Conservation (phyloP, 1,140 invertebrate genomes). For the Hesperophylax magnus region DNA sequence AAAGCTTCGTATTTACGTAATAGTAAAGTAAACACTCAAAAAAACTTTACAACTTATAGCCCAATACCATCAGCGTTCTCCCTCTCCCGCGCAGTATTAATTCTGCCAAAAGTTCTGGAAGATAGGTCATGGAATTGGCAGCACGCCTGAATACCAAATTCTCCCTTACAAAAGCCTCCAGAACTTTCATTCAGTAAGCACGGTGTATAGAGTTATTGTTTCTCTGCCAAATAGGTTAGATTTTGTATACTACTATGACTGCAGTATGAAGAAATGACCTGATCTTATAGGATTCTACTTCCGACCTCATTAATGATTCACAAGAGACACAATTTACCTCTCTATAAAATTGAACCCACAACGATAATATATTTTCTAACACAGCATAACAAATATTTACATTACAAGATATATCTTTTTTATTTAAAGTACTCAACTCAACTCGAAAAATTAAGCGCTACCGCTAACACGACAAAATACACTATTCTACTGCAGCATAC, state of each 20-base stretch:
- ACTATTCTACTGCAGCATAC: too few species aligned
- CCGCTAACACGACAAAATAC: too few species aligned
- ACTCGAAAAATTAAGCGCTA: too few species aligned
- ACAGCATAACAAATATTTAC: too few species aligned
- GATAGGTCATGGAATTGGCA: conserved; percentile 47
- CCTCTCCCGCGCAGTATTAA: conserved; percentile 13
- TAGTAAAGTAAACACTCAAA: neutral
- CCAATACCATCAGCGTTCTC: neutral
- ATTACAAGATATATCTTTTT: too few species aligned
- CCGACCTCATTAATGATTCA: too few species aligned
- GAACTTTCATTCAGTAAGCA: neutral
- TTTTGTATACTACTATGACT: neutral
- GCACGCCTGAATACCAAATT: conserved; percentile 19
- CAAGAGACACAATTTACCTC: too few species aligned
- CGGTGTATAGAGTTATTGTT: neutral
- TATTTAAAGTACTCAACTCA: too few species aligned
- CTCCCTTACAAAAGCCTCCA: neutral
- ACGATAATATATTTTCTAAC: too few species aligned
- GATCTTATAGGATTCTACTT: too few species aligned
- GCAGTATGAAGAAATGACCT: neutral
- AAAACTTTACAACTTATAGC: neutral
- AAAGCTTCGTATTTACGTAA: too few species aligned
- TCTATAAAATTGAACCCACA: too few species aligned
- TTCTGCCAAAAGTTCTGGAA: conserved; percentile 21
- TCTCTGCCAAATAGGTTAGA: conserved; percentile 14